Base-by-base conservation (phyloP, 1,140 invertebrate genomes). In the Panagrolaimus sp. region DNA sequence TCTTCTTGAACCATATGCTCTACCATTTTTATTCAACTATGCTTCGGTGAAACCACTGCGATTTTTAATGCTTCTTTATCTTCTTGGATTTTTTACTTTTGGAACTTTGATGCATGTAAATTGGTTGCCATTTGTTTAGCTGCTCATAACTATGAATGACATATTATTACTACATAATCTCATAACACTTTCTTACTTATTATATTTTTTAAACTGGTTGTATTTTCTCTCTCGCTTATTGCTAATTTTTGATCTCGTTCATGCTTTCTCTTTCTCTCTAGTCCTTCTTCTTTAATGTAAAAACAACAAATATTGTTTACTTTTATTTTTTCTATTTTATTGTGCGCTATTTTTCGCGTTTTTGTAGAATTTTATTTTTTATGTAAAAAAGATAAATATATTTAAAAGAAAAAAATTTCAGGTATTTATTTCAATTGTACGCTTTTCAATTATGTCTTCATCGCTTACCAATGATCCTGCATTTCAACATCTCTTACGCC, bases 101-200 rank as follows among this genome's bases (percentile, higher is more conserved):
- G 74, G 74, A 27, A 76, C 74, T 16, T 71, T 74, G 16, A 44
- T 70, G 23, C 73, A 78, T 57, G 76, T 79, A 42, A 76, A 79
- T 72, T 76, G 74, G 74, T 44, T 78, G 14, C 74, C 74, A 20
- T 76, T 70, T 53, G 74, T 75, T 53, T 78, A 38, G 38, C 20
- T 66, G n/a, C n/a, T n/a, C n/a, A n/a, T n/a, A n/a, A n/a, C n/a
- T n/a, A n/a, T n/a, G n/a, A n/a, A n/a, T n/a, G n/a, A n/a, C 63
- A 23, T 16, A 20, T 23, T 46, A 20, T 11, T 63, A 31, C 44
- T 38, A n/a, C 65, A n/a, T n/a, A n/a, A n/a, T 47, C 7, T 67
- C 8, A n/a, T 20, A 3, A 14, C 43, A n/a, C n/a, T n/a, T n/a
- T 16, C 2, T 38, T 16, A 47, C 46, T 16, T 66, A 66, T 45